These are phyloP conservation scores for Cryptotis parvus DNA, from an alignment of 2,113 vertebrate genomes.

Conservation along the genomic window DNA sequence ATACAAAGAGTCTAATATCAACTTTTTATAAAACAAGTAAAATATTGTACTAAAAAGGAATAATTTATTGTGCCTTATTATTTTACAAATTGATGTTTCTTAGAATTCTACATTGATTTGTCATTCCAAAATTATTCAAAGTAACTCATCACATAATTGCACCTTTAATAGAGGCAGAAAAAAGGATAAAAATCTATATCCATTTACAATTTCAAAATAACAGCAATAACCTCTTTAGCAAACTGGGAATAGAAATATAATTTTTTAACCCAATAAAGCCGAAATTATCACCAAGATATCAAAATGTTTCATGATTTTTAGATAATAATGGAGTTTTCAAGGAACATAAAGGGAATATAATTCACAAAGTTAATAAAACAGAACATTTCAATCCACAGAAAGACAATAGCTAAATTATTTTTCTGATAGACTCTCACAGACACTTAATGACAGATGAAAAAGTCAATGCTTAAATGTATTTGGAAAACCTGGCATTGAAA, in stretches of 20 bases:
- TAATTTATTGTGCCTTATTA: background rate
- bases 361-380: no score
- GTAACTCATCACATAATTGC: background rate
- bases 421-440: constrained; percentile 93
- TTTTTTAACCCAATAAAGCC: background rate
- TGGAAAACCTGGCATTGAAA: constrained; percentile 90
- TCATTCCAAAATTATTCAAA: constrained; percentile 7
- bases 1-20: background rate
- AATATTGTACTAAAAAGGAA: background rate
- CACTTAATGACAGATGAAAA: constrained; percentile 93
- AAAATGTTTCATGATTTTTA: no score
- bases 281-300: no score
- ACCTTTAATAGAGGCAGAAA: constrained; percentile 1
- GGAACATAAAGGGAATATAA: no score
- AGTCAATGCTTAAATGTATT: constrained; percentile 92
- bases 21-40: constrained; percentile 23
- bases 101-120: background rate
- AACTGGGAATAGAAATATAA: background rate
- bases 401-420: constrained; percentile 86
- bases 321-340: no score
- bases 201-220: background rate
- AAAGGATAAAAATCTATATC: background rate
- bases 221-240: background rate
- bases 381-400: background rate
- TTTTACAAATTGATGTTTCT: background rate